Evolutionary conservation across 35 echinoderm and acorn worm genomes (phyloP).

Genomic region (Amphiura filiformis): DNA sequence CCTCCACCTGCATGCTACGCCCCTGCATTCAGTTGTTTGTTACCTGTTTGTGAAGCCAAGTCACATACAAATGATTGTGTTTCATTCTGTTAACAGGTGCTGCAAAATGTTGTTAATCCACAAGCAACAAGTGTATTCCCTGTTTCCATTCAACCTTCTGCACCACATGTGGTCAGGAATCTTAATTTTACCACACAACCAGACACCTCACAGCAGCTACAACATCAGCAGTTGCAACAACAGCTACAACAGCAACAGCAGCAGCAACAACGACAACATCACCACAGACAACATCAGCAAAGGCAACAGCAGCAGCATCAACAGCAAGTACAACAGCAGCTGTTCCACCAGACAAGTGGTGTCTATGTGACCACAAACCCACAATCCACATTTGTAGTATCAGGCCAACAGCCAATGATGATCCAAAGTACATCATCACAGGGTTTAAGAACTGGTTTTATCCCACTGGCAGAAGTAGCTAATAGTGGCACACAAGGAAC

Average conservation of each 20-base stretch:
- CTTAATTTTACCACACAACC: background rate
- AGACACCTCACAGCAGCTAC: background rate
- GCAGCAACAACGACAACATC: background rate
- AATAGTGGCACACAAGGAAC: background rate
- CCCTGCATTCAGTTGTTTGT: no score
- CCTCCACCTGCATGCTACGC: no score
- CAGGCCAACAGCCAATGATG: background rate
- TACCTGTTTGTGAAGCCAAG: no score
- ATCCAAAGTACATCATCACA: background rate
- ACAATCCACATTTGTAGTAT: background rate
- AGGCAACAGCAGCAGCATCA: background rate
- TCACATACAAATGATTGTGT: no score
- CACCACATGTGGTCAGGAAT: background rate
- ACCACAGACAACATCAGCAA: background rate
- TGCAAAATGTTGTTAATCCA: background rate
- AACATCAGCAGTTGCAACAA: conserved; percentile 6
- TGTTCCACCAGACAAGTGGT: background rate
- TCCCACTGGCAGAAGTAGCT: background rate
- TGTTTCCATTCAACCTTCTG: background rate
- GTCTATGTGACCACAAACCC: background rate
- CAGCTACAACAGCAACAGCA: conserved; percentile 5
- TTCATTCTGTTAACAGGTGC: no score
- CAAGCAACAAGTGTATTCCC: background rate
- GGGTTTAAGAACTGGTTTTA: background rate
- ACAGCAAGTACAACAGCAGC: background rate